Conservation (phyloP, 2,888 invertebrate genomes). For the Tenthredo livida region DNA sequence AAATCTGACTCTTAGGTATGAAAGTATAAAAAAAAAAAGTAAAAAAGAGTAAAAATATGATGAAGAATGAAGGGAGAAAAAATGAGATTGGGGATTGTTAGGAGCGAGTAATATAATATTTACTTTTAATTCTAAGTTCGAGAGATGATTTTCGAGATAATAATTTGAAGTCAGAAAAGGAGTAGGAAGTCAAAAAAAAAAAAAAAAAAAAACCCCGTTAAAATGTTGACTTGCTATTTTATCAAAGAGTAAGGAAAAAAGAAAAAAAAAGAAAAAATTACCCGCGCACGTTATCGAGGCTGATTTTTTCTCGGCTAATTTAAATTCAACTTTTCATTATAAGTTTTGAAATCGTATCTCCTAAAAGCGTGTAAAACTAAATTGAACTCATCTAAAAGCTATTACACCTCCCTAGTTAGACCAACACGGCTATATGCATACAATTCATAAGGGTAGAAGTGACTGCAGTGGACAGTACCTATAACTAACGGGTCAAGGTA, state of each 20-base stretch:
- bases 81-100: neutral
- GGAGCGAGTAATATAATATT: constrained; percentile 3
- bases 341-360: constrained; percentile 18
- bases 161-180: neutral
- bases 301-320: constrained; percentile 15
- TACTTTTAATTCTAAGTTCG: constrained; percentile 19
- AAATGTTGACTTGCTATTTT: constrained; percentile 15
- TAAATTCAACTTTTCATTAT: constrained; percentile 19
- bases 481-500: constrained; percentile 14
- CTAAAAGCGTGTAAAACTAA: neutral
- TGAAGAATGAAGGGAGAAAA: neutral
- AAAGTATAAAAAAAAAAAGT: neutral
- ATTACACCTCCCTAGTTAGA: neutral
- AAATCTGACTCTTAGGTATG: constrained; percentile 15
- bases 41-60: neutral
- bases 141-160: neutral
- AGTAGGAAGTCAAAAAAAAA: too few relatives aligned
- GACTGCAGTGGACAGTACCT: neutral
- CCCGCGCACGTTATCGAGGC: neutral
- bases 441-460: neutral
- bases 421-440: neutral
- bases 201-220: too few relatives aligned
- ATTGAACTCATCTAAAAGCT: neutral
- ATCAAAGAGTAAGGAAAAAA: neutral
- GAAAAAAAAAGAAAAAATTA: neutral